Evolutionary conservation across 2,113 vertebrate species (phyloP).

Genomic region (Labeo catla): DNA sequence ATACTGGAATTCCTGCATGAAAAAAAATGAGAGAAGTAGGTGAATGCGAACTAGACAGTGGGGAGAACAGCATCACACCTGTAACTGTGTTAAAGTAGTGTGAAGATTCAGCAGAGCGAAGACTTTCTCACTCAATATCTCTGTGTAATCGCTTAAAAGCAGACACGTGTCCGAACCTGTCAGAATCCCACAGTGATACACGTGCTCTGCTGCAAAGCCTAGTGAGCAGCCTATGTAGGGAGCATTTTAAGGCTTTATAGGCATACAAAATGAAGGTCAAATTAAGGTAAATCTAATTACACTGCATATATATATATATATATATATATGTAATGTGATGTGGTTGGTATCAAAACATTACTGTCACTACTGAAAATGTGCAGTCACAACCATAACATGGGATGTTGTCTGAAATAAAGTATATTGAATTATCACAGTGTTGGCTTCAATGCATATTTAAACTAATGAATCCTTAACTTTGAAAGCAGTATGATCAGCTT

Average conservation of each 20-base stretch:
- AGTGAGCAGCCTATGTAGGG: neutral
- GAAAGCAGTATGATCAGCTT: too few relatives aligned
- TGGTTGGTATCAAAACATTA: too few relatives aligned
- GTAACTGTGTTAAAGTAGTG: slow-evolving; percentile 9
- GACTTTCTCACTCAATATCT: slow-evolving; percentile 26
- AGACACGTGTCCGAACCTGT: slow-evolving; percentile 2
- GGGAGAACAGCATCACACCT: slow-evolving; percentile 13
- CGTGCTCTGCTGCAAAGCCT: neutral
- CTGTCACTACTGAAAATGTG: too few relatives aligned
- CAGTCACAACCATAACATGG: too few relatives aligned
- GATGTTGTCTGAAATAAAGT: too few relatives aligned
- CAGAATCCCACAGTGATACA: neutral
- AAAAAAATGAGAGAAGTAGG: neutral
- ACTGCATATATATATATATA: too few relatives aligned
- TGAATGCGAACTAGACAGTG: neutral
- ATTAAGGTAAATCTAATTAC: neutral
- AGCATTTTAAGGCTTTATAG: neutral
- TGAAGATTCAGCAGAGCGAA: neutral
- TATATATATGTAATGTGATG: too few relatives aligned
- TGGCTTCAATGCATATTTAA: too few relatives aligned
- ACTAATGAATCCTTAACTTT: too few relatives aligned
- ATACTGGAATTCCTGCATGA: neutral
- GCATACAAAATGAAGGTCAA: neutral
- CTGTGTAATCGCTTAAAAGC: neutral
- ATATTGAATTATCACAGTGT: too few relatives aligned